Evolutionary conservation across 1,140 invertebrate genomes (phyloP).

Genomic region (Laupala kohalensis): DNA sequence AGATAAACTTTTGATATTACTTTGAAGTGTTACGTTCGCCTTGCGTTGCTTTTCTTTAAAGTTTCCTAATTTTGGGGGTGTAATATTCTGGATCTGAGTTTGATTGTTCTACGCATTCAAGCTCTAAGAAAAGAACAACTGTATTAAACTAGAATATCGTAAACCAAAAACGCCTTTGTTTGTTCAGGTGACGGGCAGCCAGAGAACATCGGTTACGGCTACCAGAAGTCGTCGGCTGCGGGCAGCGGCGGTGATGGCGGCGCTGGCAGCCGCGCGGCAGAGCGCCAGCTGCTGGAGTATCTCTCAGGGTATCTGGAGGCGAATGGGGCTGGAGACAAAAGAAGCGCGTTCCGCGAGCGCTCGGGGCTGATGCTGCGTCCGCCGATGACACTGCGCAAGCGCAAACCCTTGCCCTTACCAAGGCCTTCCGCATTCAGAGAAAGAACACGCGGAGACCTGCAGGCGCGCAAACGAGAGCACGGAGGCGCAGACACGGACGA

Average conservation of each 20-base stretch:
- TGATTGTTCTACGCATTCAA: too few relatives aligned
- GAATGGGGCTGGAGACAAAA: background rate
- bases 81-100: too few relatives aligned
- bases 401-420: background rate
- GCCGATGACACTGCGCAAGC: background rate
- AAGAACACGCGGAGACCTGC: background rate
- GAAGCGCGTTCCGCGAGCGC: background rate
- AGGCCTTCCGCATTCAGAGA: conserved; percentile 9
- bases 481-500: background rate
- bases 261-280: background rate
- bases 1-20: too few relatives aligned
- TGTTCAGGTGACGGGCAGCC: conserved; percentile 13
- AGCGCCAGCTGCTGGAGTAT: background rate
- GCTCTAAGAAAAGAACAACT: too few relatives aligned
- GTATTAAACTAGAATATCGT: too few relatives aligned
- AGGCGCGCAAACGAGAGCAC: background rate
- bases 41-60: too few relatives aligned
- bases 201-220: conserved; percentile 16
- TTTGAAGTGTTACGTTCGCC: too few relatives aligned
- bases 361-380: background rate
- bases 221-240: conserved; percentile 9
- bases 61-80: too few relatives aligned
- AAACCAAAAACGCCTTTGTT: too few relatives aligned
- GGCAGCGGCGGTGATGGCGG: too few relatives aligned
- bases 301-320: background rate